These are phyloP conservation scores for Elymnias hypermnestra DNA, from an alignment of 1,140 invertebrate species.

Conservation along the genomic window DNA sequence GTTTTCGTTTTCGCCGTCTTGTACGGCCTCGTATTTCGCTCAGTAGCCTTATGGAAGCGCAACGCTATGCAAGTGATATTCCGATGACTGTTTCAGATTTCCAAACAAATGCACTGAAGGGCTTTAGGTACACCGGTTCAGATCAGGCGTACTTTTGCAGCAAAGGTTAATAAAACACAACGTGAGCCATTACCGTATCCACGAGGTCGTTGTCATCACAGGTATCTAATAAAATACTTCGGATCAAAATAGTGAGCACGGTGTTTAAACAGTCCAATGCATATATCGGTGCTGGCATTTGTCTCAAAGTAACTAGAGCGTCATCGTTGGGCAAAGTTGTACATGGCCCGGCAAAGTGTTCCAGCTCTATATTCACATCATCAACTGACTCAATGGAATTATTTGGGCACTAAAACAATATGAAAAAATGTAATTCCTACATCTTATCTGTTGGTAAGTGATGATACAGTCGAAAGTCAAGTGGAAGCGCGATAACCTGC, in stretches of 20 bases:
- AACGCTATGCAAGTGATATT: too few species aligned
- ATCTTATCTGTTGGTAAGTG: too few species aligned
- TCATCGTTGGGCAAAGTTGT: conserved; percentile 24
- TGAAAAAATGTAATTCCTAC: conserved; percentile 1
- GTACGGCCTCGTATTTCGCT: too few species aligned
- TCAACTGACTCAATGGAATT: conserved; percentile 36
- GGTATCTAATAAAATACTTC: conserved; percentile 36
- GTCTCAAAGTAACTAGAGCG: conserved; percentile 37
- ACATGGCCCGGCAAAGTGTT: conserved; percentile 33
- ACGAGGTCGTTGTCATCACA: conserved; percentile 32
- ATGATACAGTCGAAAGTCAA: too few species aligned
- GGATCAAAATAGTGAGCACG: conserved; percentile 41
- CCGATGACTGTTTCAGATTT: too few species aligned
- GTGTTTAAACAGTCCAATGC: conserved; percentile 42
- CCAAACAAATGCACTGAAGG: too few species aligned
- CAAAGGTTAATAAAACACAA: too few species aligned
- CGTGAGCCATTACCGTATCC: conserved; percentile 44
- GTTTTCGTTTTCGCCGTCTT: too few species aligned
- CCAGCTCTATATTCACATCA: conserved; percentile 39
- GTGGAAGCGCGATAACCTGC: too few species aligned
- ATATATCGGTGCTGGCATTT: conserved; percentile 51
- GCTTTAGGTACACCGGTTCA: too few species aligned
- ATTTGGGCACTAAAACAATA: conserved; percentile 29
- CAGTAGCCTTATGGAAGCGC: too few species aligned
- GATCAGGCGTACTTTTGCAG: too few species aligned